Percentiles rank a stretch among this genome's conserved stretches.
These are phyloP conservation scores for Hoplodrina blanda DNA, from an alignment of 2,888 invertebrate species.

Conservation along the genomic window DNA sequence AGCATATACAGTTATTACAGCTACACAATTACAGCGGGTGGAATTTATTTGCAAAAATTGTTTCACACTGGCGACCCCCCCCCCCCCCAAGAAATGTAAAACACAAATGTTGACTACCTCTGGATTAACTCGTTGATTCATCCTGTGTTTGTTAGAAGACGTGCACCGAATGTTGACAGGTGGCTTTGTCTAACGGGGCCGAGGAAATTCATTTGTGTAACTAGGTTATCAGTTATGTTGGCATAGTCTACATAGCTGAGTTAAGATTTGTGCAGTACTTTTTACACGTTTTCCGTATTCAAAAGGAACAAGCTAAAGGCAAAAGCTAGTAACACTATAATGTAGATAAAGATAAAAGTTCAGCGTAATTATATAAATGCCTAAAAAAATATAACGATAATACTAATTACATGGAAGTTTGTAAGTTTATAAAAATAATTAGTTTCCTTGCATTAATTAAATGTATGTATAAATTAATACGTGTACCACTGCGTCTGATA, in stretches of 20 bases:
- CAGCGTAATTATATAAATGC: background rate
- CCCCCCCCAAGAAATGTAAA: no score
- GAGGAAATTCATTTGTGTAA: constrained; percentile 45
- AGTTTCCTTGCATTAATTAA: constrained; percentile 20
- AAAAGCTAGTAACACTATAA: background rate
- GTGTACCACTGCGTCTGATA: constrained; percentile 43
- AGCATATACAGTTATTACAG: no score
- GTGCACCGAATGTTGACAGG: constrained; percentile 57
- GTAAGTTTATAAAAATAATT: constrained; percentile 15
- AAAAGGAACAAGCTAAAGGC: no score
- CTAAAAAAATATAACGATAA: constrained; percentile 16
- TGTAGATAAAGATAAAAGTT: background rate
- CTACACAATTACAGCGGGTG: no score
- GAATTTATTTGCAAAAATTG: no score
- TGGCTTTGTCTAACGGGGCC: constrained; percentile 51
- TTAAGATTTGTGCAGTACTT: constrained; percentile 7
- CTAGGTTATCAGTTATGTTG: constrained; percentile 54
- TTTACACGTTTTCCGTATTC: background rate
- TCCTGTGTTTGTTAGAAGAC: constrained; percentile 43
- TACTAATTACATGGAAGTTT: constrained; percentile 23
- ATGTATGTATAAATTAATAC: constrained; percentile 1
- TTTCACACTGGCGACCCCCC: no score
- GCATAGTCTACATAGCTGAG: constrained; percentile 32
- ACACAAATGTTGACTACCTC: constrained; percentile 34
- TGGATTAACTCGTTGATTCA: constrained; percentile 49